Evolutionary conservation across 2,113 vertebrate genomes (phyloP).

Genomic region (Rhinoderma darwinii): DNA sequence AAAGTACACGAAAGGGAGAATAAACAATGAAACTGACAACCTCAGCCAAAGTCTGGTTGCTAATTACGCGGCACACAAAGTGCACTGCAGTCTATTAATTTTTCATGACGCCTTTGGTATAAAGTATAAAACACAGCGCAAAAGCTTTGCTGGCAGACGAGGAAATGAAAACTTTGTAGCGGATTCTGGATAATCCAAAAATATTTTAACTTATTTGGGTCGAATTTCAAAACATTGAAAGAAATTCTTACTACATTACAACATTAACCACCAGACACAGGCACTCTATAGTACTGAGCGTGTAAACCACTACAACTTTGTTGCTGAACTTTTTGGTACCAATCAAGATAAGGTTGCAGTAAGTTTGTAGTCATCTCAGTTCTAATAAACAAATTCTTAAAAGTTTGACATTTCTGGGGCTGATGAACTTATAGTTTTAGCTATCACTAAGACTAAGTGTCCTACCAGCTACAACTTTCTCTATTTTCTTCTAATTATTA

Average conservation of each 20-base stretch:
- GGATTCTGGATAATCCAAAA: slow-evolving; percentile 24
- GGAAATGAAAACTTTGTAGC: slow-evolving; percentile 14
- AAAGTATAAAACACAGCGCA: slow-evolving; percentile 5
- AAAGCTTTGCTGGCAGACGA: slow-evolving; percentile 43
- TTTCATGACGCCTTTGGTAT: slow-evolving; percentile 52
- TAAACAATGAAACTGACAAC: slow-evolving; percentile 50
- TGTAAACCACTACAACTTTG: background rate
- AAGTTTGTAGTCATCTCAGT: background rate
- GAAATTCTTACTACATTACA: slow-evolving; percentile 3
- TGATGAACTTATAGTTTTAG: no score
- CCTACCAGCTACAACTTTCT: no score
- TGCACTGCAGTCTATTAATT: slow-evolving; percentile 50
- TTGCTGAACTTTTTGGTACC: background rate
- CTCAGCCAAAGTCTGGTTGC: slow-evolving; percentile 50
- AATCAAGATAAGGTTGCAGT: background rate
- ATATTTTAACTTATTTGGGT: background rate
- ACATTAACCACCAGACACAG: background rate
- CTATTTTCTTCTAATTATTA: no score
- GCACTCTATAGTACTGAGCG: background rate
- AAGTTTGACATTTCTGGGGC: background rate
- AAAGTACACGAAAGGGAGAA: slow-evolving; percentile 37
- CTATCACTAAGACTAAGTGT: no score
- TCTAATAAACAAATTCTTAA: background rate
- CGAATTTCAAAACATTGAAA: slow-evolving; percentile 7
- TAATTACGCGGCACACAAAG: slow-evolving; percentile 50